Conservation (phyloP, 2,888 invertebrate species). For the Tortrix viridana region DNA sequence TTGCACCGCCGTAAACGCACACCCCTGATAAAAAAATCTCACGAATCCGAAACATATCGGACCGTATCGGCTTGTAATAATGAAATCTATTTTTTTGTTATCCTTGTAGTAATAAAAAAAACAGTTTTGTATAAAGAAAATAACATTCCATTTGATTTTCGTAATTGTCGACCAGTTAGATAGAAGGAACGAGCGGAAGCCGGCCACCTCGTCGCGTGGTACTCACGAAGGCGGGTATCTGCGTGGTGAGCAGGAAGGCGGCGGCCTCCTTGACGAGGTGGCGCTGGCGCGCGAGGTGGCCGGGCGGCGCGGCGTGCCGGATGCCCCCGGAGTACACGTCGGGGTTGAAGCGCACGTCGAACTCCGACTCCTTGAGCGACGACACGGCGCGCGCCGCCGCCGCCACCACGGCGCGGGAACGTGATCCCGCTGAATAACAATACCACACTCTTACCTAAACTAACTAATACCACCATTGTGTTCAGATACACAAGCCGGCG, state of each 20-base stretch:
- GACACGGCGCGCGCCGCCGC: conserved; percentile 96
- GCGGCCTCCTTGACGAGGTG: conserved; percentile 97
- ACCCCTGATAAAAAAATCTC: too few relatives aligned
- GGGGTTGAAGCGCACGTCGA: conserved; percentile 98
- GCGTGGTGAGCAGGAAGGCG: conserved; percentile 95
- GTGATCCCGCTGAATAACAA: conserved; percentile 88
- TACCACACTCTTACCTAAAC: not conserved
- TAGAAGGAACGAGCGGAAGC: too few relatives aligned
- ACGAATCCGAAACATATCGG: too few relatives aligned
- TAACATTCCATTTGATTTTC: too few relatives aligned
- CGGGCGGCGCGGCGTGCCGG: conserved; percentile 88
- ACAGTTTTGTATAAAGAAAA: too few relatives aligned
- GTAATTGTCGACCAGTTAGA: too few relatives aligned
- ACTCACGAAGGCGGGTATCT: conserved; percentile 97
- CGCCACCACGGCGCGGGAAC: conserved; percentile 93
- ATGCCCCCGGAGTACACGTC: conserved; percentile 99
- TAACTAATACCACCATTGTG: not conserved
- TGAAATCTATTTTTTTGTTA: too few relatives aligned
- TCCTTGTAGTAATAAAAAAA: too few relatives aligned
- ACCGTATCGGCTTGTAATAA: too few relatives aligned
- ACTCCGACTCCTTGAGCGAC: conserved; percentile 97
- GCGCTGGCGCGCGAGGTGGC: conserved; percentile 91
- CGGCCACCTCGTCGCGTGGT: too few relatives aligned
- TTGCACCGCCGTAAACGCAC: too few relatives aligned
- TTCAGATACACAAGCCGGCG: too few relatives aligned